phyloP scores from a whole-genome alignment of 2,113 vertebrate species.

The Acrocephalus kingi region DNA sequence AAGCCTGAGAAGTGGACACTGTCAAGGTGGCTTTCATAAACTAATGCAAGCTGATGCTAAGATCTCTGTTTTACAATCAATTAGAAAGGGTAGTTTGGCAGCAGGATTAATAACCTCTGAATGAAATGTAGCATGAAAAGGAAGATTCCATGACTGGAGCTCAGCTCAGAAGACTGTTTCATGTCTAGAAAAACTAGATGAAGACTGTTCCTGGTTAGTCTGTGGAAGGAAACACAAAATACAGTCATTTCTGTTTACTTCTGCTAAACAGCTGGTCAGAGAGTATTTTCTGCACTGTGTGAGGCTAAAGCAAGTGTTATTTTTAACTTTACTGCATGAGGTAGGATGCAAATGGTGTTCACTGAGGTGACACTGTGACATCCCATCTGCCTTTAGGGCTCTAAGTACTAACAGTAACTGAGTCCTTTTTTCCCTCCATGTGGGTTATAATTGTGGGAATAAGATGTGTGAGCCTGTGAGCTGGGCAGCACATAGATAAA shows the following conservation, averaged over 20 bases:
- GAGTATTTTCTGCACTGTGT: not conserved
- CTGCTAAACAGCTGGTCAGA: not conserved
- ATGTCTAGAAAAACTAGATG: not conserved
- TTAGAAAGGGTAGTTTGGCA: not conserved
- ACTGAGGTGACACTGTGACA: not conserved
- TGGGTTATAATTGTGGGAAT: not conserved
- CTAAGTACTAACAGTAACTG: not conserved
- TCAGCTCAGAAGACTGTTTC: not conserved
- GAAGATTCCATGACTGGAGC: not conserved
- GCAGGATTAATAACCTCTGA: not conserved
- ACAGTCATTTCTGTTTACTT: not conserved
- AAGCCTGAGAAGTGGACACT: not conserved
- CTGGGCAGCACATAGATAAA: not conserved
- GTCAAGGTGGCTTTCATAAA: not conserved
- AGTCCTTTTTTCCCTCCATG: not conserved
- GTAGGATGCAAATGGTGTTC: not conserved
- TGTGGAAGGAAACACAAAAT: not conserved
- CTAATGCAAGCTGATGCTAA: not conserved
- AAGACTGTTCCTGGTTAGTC: not conserved
- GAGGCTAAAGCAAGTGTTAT: not conserved
- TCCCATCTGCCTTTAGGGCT: not conserved
- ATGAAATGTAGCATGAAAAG: not conserved
- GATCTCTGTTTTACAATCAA: not conserved
- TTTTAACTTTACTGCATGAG: not conserved
- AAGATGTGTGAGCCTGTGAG: not conserved